These are phyloP conservation scores for Zaprionus obscuricornis DNA, from an alignment of 2,888 invertebrate genomes.

Conservation along the genomic window DNA sequence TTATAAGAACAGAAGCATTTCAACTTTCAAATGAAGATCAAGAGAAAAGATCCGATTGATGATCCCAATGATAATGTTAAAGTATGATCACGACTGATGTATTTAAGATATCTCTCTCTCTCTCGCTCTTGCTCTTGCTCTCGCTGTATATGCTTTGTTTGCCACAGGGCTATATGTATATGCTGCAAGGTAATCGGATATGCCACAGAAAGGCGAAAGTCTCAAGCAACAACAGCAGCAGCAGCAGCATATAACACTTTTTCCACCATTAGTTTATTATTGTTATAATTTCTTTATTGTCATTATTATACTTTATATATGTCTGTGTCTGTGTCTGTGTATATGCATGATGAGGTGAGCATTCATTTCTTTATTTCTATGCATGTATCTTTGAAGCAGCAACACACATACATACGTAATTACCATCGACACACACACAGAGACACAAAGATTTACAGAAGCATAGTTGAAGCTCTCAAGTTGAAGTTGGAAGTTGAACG, in stretches of 20 bases:
- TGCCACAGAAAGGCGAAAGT: constrained; percentile 70
- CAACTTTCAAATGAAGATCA: background rate
- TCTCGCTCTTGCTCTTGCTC: constrained; percentile 8
- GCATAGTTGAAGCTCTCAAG: constrained; percentile 10
- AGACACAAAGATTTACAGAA: background rate
- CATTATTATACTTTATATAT: constrained; percentile 67
- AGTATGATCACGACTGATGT: constrained; percentile 30
- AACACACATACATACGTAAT: constrained; percentile 61
- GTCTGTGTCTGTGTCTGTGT: too few species aligned
- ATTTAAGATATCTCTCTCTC: background rate
- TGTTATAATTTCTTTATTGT: constrained; percentile 77
- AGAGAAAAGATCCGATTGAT: constrained; percentile 20
- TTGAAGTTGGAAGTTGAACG: constrained; percentile 29
- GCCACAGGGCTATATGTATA: constrained; percentile 36
- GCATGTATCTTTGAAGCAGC: constrained; percentile 62
- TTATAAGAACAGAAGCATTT: background rate
- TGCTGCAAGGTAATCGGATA: constrained; percentile 65
- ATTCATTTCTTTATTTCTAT: constrained; percentile 34
- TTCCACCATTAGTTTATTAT: constrained; percentile 73
- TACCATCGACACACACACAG: constrained; percentile 46
- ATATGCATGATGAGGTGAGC: too few species aligned
- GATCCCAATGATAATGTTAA: constrained; percentile 56
- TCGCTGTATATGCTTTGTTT: constrained; percentile 17
- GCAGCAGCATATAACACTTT: constrained; percentile 46
- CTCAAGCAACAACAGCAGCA: too few species aligned